Percentiles rank a stretch among this genome's conserved stretches.
Evolutionary conservation across 2,113 vertebrate genomes (phyloP).

Genomic region (Alexandromys fortis): DNA sequence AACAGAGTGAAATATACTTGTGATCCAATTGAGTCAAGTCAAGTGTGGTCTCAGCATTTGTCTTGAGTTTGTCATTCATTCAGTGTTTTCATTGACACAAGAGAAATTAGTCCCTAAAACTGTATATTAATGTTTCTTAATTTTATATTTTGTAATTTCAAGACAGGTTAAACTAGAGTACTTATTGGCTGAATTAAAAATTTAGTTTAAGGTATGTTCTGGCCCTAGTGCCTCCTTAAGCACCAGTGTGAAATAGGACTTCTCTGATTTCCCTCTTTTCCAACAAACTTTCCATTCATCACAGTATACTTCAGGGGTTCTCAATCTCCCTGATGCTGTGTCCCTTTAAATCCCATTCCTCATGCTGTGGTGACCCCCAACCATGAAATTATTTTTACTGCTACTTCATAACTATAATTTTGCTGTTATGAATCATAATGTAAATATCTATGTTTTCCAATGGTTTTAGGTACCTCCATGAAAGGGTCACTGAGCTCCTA

Average conservation of each 20-base stretch:
- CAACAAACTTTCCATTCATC: neutral
- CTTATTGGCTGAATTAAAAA: neutral
- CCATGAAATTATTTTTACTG: neutral
- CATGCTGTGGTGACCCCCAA: neutral
- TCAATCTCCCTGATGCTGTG: neutral
- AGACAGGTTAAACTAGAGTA: neutral
- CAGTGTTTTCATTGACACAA: neutral
- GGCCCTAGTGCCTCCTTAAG: neutral
- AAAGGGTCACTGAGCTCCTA: neutral
- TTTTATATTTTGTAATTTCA: neutral
- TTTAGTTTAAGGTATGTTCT: neutral
- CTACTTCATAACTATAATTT: neutral
- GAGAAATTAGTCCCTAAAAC: neutral
- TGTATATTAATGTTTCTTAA: neutral
- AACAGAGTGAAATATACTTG: neutral
- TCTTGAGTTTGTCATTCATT: neutral
- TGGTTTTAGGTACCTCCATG: neutral
- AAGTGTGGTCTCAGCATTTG: accelerated
- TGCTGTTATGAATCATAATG: neutral
- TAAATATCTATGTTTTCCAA: neutral
- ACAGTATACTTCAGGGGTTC: neutral
- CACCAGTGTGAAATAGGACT: neutral
- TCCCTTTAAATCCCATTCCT: neutral
- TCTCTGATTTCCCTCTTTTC: neutral
- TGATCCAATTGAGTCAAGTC: too few species aligned